Evolutionary conservation across 2,888 invertebrate species (phyloP), one percentile per base, ranked within the genome.

Genomic region (Cheilosia pagana): DNA sequence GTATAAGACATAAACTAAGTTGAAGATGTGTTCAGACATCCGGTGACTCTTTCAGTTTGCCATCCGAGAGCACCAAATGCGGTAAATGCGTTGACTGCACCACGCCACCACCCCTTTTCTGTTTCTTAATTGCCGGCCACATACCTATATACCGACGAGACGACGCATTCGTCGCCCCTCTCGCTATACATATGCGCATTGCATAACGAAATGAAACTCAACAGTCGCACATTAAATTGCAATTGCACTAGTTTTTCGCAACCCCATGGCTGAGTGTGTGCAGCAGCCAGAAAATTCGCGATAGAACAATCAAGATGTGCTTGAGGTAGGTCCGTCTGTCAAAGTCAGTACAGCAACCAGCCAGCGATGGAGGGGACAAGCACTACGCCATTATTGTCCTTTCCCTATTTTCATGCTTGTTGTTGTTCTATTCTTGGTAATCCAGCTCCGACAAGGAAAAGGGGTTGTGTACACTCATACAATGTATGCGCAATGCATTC

Each of bases 321-420:
- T 83, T 83, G 78, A 83, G 83, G 78, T 83, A 83, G 83, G 83
- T 74, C 68, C 52, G 78, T 53, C 52, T 62, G 43, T 55, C 21
- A 31, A 31, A 31, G 39, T 45, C 21, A 45, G 52, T 43, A 19
- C 1, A 21, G 16, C 50, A 57, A 21, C 25, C 31, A 57, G 45
- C 28, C 48, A 39, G 35, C 28, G 3, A 65, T 25, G 59, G 45
- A 59, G 74, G 57, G 63, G 57, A 60, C 8, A 43, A 25, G 41
- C n/a, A 35, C 55, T 65, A 53, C 57, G 48, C 45, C 59, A 70
- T 71, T 72, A 43, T 77, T 72, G 52, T 76, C 39, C 35, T 71
- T 76, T 65, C 74, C 68, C 78, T 83, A 83, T 74, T 83, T 77
- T 53, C 35, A 16, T 35, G 68, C 70, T 63, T 55, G 48, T 68